Conservation (phyloP, 2,113 vertebrate genomes). For the Acanthisitta chloris region DNA sequence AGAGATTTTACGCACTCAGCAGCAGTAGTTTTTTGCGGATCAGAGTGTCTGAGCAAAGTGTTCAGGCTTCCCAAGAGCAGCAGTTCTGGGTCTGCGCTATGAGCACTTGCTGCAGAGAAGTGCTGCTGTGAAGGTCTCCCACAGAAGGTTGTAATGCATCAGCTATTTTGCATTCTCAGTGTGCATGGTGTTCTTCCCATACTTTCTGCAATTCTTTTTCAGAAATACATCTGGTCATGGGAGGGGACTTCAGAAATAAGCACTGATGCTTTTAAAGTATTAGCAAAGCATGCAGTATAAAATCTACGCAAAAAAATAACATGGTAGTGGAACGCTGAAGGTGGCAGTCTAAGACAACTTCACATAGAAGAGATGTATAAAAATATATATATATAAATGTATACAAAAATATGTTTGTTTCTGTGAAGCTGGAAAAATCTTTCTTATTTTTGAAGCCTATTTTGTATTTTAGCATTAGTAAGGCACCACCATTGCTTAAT, state of each 20-base stretch:
- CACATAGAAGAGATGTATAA: not conserved
- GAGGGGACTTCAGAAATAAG: not conserved
- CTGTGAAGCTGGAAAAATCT: not conserved
- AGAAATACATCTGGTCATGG: rapidly evolving
- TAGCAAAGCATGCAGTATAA: not conserved
- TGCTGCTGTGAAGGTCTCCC: not conserved
- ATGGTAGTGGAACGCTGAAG: not conserved
- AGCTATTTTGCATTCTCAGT: not conserved
- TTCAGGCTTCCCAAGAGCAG: not conserved
- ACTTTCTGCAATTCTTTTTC: not conserved
- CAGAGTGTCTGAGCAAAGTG: not conserved
- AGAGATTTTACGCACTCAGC: constrained; percentile 13
- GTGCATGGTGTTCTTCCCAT: not conserved
- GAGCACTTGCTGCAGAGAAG: not conserved
- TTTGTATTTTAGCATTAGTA: not conserved
- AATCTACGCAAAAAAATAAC: not conserved
- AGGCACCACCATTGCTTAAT: rapidly evolving
- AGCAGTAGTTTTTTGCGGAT: not conserved
- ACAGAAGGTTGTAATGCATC: not conserved
- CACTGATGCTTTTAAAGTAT: not conserved
- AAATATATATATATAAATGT: not conserved
- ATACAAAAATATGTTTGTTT: too few relatives aligned
- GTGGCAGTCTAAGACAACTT: not conserved
- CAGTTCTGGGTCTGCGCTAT: not conserved
- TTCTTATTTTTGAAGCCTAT: not conserved